Conservation (phyloP, 92 coral and sea anemone species). For the Pocillopora meandrina region DNA sequence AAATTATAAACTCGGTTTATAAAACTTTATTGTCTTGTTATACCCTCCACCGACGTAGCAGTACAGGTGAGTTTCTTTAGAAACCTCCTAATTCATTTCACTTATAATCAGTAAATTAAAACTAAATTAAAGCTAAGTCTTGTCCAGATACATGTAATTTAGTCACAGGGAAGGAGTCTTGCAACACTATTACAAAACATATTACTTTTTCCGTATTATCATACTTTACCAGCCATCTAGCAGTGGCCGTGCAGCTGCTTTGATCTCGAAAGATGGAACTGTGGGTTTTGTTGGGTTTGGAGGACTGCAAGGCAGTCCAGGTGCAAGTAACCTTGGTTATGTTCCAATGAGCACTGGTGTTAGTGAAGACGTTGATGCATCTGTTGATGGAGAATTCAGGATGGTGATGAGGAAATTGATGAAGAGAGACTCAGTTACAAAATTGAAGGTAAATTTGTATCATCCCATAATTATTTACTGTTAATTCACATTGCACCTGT, state of each 20-base stretch:
- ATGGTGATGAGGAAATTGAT: slow-evolving; percentile 93
- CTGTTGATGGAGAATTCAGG: slow-evolving; percentile 86
- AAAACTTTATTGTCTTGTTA: no score
- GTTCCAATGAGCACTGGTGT: slow-evolving; percentile 80
- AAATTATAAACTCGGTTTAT: no score
- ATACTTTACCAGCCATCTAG: slow-evolving; percentile 83
- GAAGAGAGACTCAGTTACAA: slow-evolving; percentile 93
- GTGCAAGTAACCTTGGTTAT: slow-evolving; percentile 79
- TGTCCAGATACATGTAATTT: no score
- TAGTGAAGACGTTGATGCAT: slow-evolving; percentile 71
- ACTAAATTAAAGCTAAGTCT: no score
- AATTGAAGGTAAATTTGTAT: slow-evolving; percentile 67
- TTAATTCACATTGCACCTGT: no score
- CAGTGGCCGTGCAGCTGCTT: slow-evolving; percentile 96
- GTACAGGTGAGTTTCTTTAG: no score
- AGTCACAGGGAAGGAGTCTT: no score
- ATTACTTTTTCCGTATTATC: background rate
- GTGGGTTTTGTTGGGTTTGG: slow-evolving; percentile 94
- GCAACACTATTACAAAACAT: no score
- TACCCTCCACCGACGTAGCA: no score
- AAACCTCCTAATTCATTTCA: no score
- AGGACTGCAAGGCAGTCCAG: slow-evolving; percentile 62
- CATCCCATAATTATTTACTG: no score
- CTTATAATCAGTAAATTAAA: no score
- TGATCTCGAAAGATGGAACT: slow-evolving; percentile 84